Percentiles rank a stretch among this genome's conserved stretches.
phyloP scores from a whole-genome alignment of 1,140 invertebrate genomes.

The Drosophila prosaltans region DNA sequence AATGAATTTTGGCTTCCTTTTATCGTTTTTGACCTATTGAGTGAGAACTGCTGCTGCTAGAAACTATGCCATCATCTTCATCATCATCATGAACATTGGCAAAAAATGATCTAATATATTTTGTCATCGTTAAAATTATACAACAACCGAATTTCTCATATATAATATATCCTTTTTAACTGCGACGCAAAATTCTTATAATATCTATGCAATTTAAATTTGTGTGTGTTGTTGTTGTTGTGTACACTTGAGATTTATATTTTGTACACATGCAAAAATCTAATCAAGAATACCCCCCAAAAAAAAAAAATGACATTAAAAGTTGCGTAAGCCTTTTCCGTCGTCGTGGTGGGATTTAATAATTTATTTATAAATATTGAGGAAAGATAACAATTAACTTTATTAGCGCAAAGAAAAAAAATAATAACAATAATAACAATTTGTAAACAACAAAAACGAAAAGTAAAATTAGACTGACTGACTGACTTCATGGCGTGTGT shows the following conservation, averaged over 20 bases:
- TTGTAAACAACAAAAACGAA: constrained; percentile 14
- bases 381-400: constrained; percentile 59
- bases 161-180: constrained; percentile 57
- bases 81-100: constrained; percentile 24
- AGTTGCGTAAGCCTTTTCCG: constrained; percentile 57
- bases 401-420: constrained; percentile 31
- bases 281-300: constrained; percentile 51
- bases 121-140: constrained; percentile 76
- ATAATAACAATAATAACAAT: constrained; percentile 5
- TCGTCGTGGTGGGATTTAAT: constrained; percentile 33
- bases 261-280: constrained; percentile 60
- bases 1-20: constrained; percentile 34
- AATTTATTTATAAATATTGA: constrained; percentile 56
- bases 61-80: constrained; percentile 72
- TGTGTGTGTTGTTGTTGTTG: constrained; percentile 49
- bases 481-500: constrained; percentile 29
- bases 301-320: constrained; percentile 32
- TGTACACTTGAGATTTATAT: constrained; percentile 64
- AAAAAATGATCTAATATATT: constrained; percentile 68
- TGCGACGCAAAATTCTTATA: constrained; percentile 60
- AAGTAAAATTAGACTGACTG: constrained; percentile 6
- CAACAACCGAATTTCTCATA: constrained; percentile 21
- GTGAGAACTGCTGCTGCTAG: constrained; percentile 6
- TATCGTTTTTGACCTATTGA: constrained; percentile 16
- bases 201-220: constrained; percentile 21